Evolutionary conservation across 2,797 vertebrate species (phyloP), one percentile per base, ranked within the genome.

Genomic region (Paguma larvata): DNA sequence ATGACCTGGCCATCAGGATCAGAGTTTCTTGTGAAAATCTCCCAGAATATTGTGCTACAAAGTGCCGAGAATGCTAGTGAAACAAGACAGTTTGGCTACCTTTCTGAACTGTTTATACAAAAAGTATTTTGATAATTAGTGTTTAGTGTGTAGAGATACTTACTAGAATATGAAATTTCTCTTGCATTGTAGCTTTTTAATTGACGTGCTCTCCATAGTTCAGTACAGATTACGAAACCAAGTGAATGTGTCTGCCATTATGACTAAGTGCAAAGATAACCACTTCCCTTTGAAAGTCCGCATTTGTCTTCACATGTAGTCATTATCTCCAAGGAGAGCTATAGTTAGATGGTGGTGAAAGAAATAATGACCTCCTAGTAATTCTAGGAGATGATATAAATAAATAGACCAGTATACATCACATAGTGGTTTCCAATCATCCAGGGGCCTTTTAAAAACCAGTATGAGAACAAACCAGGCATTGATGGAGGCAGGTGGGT

Each of bases 251-350:
- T 79, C 44, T 92, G 44, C 27, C 44, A 63, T 88, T 72, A 65
- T 89, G 89, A 87, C 56, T 92, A 38, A 88, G 77, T 80, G 68
- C 85, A 88, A 88, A 93, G 30, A 85, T 73, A 87, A 93, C 53
- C 46, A 73, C 77, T 88, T 96, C 19, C n/a, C 30, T 91, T 48
- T 65, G 68, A 94, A 73, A 93, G 53, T 78, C 21, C 59, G 32
- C n/a, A 72, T 67, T 73, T 62, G 68, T 96, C 59, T 88, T 95
- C 11, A 88, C 67, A 85, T 34, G 48, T 19, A 38, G 73, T 89
- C 75, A 38, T 89, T 87, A 85, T 73, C 51, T 38, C 73, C 27
- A 80, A 87, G 63, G 48, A 85, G 8, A 85, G n/a, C 72, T 94
- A 53, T 44, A 65, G 63, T 87, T 95, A 91, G 46, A 89, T 67